These are phyloP conservation scores for Pimephales promelas DNA, from an alignment of 2,113 vertebrate species.

Conservation along the genomic window DNA sequence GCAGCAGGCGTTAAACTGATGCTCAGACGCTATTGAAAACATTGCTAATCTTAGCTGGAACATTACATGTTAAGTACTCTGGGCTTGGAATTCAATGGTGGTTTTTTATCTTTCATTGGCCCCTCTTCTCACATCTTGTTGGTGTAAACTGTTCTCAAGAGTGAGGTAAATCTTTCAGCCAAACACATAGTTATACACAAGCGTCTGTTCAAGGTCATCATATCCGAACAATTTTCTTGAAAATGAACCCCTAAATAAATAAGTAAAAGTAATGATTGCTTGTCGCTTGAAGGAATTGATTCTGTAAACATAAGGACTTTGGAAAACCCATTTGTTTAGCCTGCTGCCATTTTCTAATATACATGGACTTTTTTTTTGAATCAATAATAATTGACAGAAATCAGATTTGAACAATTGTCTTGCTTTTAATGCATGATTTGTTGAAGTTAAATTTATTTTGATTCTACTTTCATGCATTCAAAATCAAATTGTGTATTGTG, in stretches of 20 bases:
- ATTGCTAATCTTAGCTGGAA: conserved; percentile 44
- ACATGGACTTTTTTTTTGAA: not conserved
- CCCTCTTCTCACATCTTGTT: conserved; percentile 8
- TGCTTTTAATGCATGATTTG: not conserved
- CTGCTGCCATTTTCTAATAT: not conserved
- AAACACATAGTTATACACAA: conserved; percentile 3
- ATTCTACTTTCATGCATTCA: not conserved
- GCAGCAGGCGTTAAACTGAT: conserved; percentile 51
- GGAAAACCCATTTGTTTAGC: conserved; percentile 14
- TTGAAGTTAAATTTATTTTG: not conserved
- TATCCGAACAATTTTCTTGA: conserved; percentile 6
- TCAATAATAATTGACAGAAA: not conserved
- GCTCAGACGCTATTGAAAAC: conserved; percentile 48
- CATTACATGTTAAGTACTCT: not conserved
- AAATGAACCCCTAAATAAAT: conserved; percentile 22
- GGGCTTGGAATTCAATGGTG: conserved; percentile 5
- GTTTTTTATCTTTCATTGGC: conserved; percentile 25
- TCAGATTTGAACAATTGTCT: not conserved
- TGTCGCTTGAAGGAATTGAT: not conserved
- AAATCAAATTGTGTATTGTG: not conserved
- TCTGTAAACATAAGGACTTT: conserved; percentile 16
- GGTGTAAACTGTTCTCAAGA: conserved; percentile 28
- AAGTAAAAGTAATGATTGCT: conserved; percentile 22
- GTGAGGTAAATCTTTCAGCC: conserved; percentile 11
- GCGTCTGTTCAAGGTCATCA: conserved; percentile 3